These are phyloP conservation scores for Paracentrotus lividus DNA, from an alignment of 53 echinoderm and acorn worm genomes.

Conservation along the genomic window DNA sequence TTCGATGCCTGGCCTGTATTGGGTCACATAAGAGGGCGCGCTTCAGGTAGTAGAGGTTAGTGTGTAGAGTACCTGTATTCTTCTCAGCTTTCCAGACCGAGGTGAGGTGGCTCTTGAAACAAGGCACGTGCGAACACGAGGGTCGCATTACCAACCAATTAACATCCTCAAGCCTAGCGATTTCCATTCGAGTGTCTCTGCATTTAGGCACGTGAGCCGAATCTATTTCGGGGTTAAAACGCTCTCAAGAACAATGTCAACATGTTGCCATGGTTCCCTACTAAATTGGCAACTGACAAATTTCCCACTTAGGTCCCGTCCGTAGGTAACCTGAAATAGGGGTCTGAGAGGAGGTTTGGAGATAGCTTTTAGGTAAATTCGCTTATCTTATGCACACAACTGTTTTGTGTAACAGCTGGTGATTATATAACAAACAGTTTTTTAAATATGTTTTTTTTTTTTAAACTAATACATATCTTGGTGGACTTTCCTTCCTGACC, in stretches of 20 bases:
- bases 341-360: neutral
- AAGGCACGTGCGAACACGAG: constrained; percentile 52
- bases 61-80: constrained; percentile 26
- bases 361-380: neutral
- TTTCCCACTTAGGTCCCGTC: neutral
- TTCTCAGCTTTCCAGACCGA: neutral
- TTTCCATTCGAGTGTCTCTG: constrained; percentile 41
- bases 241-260: constrained; percentile 48
- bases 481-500: neutral
- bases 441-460: too few species aligned
- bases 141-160: constrained; percentile 64
- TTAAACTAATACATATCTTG: too few species aligned
- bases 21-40: constrained; percentile 51
- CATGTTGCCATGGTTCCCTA: constrained; percentile 60
- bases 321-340: neutral
- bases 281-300: constrained; percentile 34
- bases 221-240: constrained; percentile 58
- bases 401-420: neutral
- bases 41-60: too few species aligned
- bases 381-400: neutral
- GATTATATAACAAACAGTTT: neutral
- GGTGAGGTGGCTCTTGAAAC: constrained; percentile 4
- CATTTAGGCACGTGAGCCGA: constrained; percentile 58
- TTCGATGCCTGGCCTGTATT: neutral
- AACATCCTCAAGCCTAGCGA: constrained; percentile 56